Evolutionary conservation across 2,797 vertebrate genomes (phyloP), one percentile per base, ranked within the genome.

Genomic region (Macroramphosus scolopax): DNA sequence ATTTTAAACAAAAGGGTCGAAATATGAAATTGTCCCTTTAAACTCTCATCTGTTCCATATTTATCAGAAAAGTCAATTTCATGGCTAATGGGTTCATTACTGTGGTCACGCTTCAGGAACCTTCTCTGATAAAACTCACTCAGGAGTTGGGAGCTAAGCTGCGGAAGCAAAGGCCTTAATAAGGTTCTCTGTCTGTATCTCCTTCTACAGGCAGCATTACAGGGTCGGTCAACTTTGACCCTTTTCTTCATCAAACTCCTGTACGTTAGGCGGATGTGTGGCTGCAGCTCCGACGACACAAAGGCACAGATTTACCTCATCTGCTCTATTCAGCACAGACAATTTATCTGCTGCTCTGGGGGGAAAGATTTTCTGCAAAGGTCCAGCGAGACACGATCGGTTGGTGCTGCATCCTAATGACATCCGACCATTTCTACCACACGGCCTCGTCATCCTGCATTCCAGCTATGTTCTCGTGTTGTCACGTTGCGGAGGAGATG

Each of bases 51-150:
- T 72, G 59, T 56, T 66, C 51, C 39, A 68, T 55, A 65, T 80
- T 84, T 78, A 88, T 86, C 80, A 67, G 62, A 77, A 86, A 89
- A 90, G 87, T 87, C 82, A 86, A 91, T 91, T 91, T 91, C 88
- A 89, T 87, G 83, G 80, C 82, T 89, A 89, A 89, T 84, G 77
- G 77, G 80, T 88, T 90, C 85, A 90, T 89, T 89, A 90, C 76
- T 64, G 68, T 57, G 62, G 84, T 82, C 83, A 86, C 73, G 85
- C 83, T 86, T 65, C 49, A 77, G 80, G 64, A 47, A 54, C 54
- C 47, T 51, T 59, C 35, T 56, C 72, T 72, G 84, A 86, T 88
- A 86, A 87, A 80, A 87, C 55, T 72, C 80, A 77, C 59, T 68
- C 51, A 85, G 80, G 80, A 82, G 82, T 78, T 78, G 46, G 68